phyloP scores from a whole-genome alignment of 1,140 invertebrate species.

The Cephus cinctus region DNA sequence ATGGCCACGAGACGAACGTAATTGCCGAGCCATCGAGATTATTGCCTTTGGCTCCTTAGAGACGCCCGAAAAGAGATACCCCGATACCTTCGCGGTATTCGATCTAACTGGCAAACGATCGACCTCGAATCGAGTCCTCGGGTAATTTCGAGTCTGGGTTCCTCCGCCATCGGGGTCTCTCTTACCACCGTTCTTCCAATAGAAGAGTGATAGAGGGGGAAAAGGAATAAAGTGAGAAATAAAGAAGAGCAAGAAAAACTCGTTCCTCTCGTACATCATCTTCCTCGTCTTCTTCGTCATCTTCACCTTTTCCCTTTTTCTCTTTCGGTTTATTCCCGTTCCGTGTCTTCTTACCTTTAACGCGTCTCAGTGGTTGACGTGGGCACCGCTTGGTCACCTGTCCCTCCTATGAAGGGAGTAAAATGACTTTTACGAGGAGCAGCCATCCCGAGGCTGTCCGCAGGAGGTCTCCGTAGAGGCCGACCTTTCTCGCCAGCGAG shows the following conservation, averaged over 20 bases:
- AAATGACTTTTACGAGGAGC: constrained; percentile 53
- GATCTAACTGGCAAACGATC: too few species aligned
- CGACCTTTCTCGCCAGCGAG: constrained; percentile 43
- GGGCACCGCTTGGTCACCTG: constrained; percentile 42
- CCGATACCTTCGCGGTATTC: too few species aligned
- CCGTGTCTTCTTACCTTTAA: not conserved
- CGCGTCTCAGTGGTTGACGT: not conserved
- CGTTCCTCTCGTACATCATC: not conserved
- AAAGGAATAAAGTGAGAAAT: not conserved
- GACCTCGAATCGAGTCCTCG: too few species aligned
- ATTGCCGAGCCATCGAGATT: constrained; percentile 44
- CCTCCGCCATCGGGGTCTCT: too few species aligned
- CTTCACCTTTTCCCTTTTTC: too few species aligned
- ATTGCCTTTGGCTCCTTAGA: constrained; percentile 35
- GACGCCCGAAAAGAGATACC: constrained; percentile 6
- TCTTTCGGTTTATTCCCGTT: not conserved
- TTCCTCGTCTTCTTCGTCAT: not conserved
- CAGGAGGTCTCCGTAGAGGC: constrained; percentile 44
- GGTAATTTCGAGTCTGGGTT: too few species aligned
- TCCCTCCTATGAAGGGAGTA: constrained; percentile 39
- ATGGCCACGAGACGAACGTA: constrained; percentile 49
- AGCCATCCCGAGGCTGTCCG: constrained; percentile 34
- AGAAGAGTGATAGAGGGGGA: not conserved
- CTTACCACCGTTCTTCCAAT: too few species aligned
- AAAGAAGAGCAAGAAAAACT: constrained; percentile 1